Conservation (phyloP, 2,797 vertebrate species). For the Synaphobranchus kaupii region DNA sequence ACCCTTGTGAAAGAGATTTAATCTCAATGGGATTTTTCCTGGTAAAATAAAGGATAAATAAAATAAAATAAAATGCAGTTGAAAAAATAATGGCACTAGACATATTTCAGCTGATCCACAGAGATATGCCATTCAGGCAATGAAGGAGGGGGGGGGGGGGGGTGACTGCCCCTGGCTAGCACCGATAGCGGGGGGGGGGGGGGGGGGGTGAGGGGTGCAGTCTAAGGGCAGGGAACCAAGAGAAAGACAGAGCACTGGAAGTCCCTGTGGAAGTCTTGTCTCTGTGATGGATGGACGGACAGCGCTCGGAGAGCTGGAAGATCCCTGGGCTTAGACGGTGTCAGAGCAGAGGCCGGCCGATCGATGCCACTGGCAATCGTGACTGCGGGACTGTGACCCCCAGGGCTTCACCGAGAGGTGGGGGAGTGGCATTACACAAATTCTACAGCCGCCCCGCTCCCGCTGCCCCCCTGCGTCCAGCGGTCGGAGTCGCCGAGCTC, state of each 20-base stretch:
- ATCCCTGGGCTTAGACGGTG: not conserved
- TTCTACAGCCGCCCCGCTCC: not conserved
- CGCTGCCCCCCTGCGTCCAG: not conserved
- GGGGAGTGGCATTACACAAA: not conserved
- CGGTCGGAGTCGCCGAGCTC: not conserved
- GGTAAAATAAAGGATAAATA: too few species aligned
- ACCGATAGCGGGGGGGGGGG: not conserved
- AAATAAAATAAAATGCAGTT: not conserved
- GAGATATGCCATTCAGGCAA: too few species aligned
- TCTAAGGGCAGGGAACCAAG: not conserved
- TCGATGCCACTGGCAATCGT: not conserved
- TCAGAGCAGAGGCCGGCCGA: not conserved
- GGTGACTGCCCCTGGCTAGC: not conserved
- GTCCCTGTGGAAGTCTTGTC: not conserved
- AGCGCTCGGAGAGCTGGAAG: not conserved
- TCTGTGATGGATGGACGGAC: not conserved
- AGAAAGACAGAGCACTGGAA: not conserved
- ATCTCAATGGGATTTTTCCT: too few species aligned
- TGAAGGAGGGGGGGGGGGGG: too few species aligned
- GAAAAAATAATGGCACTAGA: not conserved
- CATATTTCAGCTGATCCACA: not conserved
- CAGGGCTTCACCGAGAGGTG: not conserved
- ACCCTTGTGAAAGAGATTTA: too few species aligned
- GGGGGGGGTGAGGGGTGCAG: not conserved
- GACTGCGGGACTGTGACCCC: not conserved